A percentile compares a stretch with the other conserved stretches of the same genome.
Evolutionary conservation across 2,113 vertebrate species (phyloP).

Genomic region (Cranoglanis bouderius): DNA sequence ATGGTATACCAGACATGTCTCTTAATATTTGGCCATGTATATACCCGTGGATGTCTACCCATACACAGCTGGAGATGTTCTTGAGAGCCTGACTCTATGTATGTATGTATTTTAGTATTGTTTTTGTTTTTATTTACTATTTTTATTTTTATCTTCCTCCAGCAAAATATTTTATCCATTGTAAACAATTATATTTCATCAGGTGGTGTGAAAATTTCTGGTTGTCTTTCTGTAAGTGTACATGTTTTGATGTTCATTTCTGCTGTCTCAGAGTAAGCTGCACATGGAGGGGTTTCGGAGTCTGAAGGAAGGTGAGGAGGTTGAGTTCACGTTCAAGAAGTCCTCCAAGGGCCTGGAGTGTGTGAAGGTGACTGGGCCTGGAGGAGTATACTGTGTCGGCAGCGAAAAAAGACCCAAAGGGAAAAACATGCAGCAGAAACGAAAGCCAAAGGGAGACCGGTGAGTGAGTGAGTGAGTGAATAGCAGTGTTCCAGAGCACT

Average conservation of each 20-base stretch:
- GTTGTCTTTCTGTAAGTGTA: not conserved
- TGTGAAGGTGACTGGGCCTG: constrained; percentile 87
- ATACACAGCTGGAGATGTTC: not conserved
- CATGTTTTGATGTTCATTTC: not conserved
- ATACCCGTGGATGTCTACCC: not conserved
- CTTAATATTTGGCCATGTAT: not conserved
- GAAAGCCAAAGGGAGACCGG: constrained; percentile 93
- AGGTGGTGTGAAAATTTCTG: not conserved
- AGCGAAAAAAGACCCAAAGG: constrained; percentile 92
- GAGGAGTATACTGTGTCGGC: constrained; percentile 87
- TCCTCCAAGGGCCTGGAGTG: constrained; percentile 95
- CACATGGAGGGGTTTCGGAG: constrained; percentile 99
- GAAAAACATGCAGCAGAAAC: constrained; percentile 87
- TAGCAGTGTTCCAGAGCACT: not conserved
- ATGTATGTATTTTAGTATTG: not conserved
- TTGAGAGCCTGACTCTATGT: not conserved
- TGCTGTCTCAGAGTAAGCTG: constrained; percentile 85
- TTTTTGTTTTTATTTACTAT: not conserved
- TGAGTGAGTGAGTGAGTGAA: constrained; percentile 59
- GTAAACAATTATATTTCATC: not conserved
- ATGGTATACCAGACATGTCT: not conserved
- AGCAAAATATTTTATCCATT: not conserved
- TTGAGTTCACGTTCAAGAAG: constrained; percentile 97
- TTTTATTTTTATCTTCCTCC: not conserved
- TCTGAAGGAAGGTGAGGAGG: constrained; percentile 92